Conservation (phyloP, 2,113 vertebrate genomes). For the Microtus oregoni region DNA sequence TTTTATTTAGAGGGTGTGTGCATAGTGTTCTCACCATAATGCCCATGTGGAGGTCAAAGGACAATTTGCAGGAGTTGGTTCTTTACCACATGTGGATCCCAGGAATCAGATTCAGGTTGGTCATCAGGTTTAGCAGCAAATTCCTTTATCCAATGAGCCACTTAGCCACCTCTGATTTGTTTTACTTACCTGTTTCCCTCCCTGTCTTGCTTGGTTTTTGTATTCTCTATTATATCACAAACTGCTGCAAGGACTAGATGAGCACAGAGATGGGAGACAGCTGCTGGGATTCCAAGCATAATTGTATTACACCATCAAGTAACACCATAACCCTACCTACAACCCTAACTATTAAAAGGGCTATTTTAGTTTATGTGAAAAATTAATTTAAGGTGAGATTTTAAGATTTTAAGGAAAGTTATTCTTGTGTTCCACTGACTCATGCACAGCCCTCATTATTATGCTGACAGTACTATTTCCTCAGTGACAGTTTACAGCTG, state of each 20-base stretch:
- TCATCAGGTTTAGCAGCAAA: not conserved
- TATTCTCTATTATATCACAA: constrained; percentile 21
- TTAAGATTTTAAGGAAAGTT: constrained; percentile 57
- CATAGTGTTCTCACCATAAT: not conserved
- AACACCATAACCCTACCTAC: constrained; percentile 41
- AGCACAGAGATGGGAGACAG: not conserved
- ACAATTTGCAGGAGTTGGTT: not conserved
- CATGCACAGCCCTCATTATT: constrained; percentile 50
- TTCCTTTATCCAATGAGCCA: not conserved
- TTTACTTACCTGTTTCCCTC: constrained; percentile 5
- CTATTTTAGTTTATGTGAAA: constrained; percentile 66
- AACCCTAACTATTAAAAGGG: constrained; percentile 52
- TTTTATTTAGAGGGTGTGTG: not conserved
- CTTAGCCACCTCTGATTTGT: not conserved
- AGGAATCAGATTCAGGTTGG: not conserved
- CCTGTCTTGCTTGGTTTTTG: not conserved
- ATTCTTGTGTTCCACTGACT: constrained; percentile 56
- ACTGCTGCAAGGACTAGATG: constrained; percentile 28
- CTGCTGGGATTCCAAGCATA: not conserved
- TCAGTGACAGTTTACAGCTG: constrained; percentile 23
- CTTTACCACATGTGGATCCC: not conserved
- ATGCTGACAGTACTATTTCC: not conserved
- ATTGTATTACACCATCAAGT: not conserved
- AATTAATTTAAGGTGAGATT: constrained; percentile 53
- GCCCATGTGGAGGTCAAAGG: not conserved